Conservation (phyloP, 2,888 invertebrate species). For the Clusia tigrina region DNA sequence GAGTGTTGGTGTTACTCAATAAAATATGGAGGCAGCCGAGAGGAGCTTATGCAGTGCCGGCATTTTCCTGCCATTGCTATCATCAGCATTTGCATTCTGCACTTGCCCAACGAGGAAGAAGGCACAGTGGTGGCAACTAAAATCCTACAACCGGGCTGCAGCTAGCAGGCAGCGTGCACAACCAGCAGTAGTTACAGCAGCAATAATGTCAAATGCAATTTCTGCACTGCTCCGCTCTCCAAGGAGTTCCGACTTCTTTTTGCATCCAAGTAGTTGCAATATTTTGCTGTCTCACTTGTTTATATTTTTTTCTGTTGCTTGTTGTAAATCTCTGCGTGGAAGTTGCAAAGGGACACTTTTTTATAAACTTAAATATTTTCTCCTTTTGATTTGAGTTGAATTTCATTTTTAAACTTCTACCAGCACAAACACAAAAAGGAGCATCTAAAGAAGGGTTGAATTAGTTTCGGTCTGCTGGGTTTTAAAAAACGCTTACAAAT, state of each 20-base stretch:
- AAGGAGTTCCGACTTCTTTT: neutral
- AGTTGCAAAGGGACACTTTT: neutral
- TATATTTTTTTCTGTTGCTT: too few species aligned
- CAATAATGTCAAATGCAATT: slow-evolving; percentile 44
- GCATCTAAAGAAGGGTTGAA: too few species aligned
- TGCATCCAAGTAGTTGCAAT: too few species aligned
- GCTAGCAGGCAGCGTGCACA: neutral
- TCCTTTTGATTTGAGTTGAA: neutral
- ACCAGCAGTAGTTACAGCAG: neutral
- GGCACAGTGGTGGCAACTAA: neutral
- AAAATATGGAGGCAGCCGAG: slow-evolving; percentile 34
- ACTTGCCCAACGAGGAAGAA: slow-evolving; percentile 23
- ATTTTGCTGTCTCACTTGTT: too few species aligned
- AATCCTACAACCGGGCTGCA: neutral
- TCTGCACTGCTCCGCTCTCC: slow-evolving; percentile 25
- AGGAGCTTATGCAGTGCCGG: slow-evolving; percentile 5
- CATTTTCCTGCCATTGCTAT: slow-evolving; percentile 27
- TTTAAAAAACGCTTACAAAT: slow-evolving; percentile 9
- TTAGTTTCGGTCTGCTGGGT: slow-evolving; percentile 27
- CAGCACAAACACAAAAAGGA: too few species aligned
- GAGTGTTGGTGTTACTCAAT: slow-evolving; percentile 45
- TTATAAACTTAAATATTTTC: too few species aligned
- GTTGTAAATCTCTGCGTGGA: slow-evolving; percentile 2
- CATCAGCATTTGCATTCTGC: slow-evolving; percentile 38
- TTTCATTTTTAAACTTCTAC: too few species aligned